These are phyloP conservation scores for Pachyrhynchus sulphureomaculatus DNA, from an alignment of 1,140 invertebrate species.

Conservation along the genomic window DNA sequence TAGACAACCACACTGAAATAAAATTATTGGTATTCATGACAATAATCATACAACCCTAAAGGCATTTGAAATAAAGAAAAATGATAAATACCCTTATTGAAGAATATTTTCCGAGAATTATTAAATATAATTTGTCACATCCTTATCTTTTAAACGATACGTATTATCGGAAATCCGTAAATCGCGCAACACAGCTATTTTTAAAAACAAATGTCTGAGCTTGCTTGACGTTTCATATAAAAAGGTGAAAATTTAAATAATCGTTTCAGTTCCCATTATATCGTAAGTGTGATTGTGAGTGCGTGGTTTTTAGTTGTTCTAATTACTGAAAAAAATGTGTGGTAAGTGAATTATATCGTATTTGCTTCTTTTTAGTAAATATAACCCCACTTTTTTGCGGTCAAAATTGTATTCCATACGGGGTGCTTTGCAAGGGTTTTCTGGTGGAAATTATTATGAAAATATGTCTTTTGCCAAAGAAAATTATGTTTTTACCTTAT, in stretches of 20 bases:
- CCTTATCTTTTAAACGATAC: neutral
- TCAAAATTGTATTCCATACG: neutral
- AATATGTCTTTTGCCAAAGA: too few species aligned
- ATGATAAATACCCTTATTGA: too few species aligned
- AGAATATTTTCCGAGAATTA: too few species aligned
- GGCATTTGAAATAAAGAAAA: too few species aligned
- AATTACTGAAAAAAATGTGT: conserved; percentile 16
- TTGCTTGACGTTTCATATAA: conserved; percentile 21
- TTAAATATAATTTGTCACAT: too few species aligned
- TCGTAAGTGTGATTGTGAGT: neutral
- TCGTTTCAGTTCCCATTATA: conserved; percentile 13
- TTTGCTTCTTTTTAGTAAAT: neutral
- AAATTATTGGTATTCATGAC: too few species aligned
- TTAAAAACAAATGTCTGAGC: neutral
- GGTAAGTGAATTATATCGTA: conserved; percentile 11
- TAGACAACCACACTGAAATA: too few species aligned
- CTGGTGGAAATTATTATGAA: too few species aligned
- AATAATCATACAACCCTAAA: too few species aligned
- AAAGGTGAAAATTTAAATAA: conserved; percentile 22
- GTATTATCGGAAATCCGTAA: neutral
- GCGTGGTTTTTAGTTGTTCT: neutral
- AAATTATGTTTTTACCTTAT: too few species aligned
- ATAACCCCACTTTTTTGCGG: conserved; percentile 6
- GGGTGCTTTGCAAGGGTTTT: neutral
- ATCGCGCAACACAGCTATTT: neutral